Conservation (phyloP, 2,888 invertebrate species). For the Cataglyphis albicans region DNA sequence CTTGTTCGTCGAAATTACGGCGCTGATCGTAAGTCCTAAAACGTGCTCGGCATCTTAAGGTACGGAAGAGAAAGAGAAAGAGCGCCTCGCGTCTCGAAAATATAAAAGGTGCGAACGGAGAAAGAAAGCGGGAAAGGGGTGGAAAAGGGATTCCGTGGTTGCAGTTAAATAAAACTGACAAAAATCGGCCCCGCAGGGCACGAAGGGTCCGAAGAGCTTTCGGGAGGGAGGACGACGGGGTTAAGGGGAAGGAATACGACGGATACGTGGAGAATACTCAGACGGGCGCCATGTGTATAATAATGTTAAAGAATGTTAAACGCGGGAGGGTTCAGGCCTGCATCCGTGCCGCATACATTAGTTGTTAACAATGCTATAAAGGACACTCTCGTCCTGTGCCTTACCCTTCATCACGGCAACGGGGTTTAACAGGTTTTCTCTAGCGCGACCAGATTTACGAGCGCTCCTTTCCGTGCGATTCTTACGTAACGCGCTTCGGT, state of each 20-base stretch:
- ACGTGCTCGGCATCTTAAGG: constrained; percentile 70
- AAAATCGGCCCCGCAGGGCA: constrained; percentile 71
- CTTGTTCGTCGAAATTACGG: constrained; percentile 72
- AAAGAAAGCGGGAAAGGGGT: constrained; percentile 36
- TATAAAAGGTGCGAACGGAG: constrained; percentile 34
- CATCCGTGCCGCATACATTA: constrained; percentile 84
- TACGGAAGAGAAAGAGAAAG: constrained; percentile 20
- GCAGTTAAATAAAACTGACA: constrained; percentile 78
- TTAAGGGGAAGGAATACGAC: constrained; percentile 36
- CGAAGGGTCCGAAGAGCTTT: constrained; percentile 66
- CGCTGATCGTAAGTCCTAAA: constrained; percentile 76
- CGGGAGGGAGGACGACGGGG: constrained; percentile 45
- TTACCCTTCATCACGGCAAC: constrained; percentile 59
- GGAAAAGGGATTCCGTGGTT: constrained; percentile 72
- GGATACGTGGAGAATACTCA: constrained; percentile 67
- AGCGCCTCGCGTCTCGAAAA: constrained; percentile 38
- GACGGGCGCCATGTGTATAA: constrained; percentile 85
- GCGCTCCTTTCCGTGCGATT: constrained; percentile 79
- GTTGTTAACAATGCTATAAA: constrained; percentile 86
- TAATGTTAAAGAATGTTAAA: constrained; percentile 86
- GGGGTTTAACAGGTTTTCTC: constrained; percentile 54
- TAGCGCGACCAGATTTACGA: constrained; percentile 81
- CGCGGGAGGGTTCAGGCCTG: constrained; percentile 77
- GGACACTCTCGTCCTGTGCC: constrained; percentile 84
- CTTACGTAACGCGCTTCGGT: constrained; percentile 79